Evolutionary conservation across 2,888 invertebrate genomes (phyloP), one percentile per base, ranked within the genome.

Genomic region (Drosophila subquinaria): DNA sequence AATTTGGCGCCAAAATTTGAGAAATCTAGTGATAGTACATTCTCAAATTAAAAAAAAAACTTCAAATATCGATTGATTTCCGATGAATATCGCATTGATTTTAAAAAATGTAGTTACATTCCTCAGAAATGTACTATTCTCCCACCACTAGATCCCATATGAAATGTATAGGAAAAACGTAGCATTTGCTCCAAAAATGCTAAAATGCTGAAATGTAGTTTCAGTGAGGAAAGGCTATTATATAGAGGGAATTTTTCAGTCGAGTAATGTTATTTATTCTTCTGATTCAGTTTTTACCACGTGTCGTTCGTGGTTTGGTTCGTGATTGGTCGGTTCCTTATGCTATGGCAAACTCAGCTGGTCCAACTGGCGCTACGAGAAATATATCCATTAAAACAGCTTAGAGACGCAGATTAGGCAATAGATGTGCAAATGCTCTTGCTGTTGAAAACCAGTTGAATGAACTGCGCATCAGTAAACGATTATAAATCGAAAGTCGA

Each of bases 391-490:
- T 57, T 53, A 10, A 36, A 57, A 15, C n/a, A 8, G 35, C n/a
- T 60, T 27, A 50, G 33, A 53, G 4, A 43, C 48, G 45, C 57
- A 40, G 17, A 48, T 71, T 47, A 17, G 38, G n/a, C 45, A 59
- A 47, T 38, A 27, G 48, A 62, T 40, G 59, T 43, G 45, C 23
- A 50, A 65, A 60, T 47, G 27, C 36, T 66, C 42, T 53, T 60
- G 23, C 38, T 40, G n/a, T 8, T 15, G 11, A 20, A 60, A 79
- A 61, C 53, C 69, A 69, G 79, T 75, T 73, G 74, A 77, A 78
- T 73, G 79, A 67, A 70, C 73, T 63, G 40, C 76, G 53, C 43
- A 35, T 38, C 71, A 35, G 15, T 11, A 6, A 61, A 59, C 40
- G 43, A 15, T 50, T 55, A 61, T 48, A 30, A 51, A 56, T 60